Evolutionary conservation across 2,113 vertebrate genomes (phyloP).

Genomic region (Bubo scandiacus): DNA sequence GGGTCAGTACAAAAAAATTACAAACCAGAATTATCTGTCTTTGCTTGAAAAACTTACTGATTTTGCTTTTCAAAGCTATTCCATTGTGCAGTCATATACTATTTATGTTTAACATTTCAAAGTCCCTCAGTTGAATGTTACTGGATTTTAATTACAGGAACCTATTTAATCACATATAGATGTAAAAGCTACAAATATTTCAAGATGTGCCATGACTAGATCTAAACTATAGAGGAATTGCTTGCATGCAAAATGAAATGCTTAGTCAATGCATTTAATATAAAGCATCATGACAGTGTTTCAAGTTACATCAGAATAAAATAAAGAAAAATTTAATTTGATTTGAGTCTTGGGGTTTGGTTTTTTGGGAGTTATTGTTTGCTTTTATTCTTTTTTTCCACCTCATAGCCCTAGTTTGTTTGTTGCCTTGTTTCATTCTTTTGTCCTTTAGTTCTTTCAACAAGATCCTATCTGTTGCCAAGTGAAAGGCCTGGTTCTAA

Average conservation of each 20-base stretch:
- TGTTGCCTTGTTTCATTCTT: neutral
- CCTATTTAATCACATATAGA: neutral
- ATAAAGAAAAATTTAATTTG: neutral
- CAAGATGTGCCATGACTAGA: neutral
- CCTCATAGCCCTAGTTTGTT: neutral
- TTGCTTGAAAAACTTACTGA: neutral
- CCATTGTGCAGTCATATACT: neutral
- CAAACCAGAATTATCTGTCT: neutral
- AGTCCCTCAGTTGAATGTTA: neutral
- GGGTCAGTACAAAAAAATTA: neutral
- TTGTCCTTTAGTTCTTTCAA: neutral
- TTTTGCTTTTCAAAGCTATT: constrained; percentile 5
- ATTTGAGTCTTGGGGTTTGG: accelerated
- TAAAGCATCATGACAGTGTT: neutral
- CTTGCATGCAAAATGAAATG: neutral
- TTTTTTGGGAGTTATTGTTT: accelerated
- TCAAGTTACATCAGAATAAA: neutral
- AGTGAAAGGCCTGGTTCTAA: neutral
- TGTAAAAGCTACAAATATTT: neutral
- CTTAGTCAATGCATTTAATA: neutral
- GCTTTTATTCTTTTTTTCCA: neutral
- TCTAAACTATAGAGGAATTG: neutral
- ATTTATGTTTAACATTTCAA: neutral
- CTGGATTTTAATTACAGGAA: neutral
- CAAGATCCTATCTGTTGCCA: neutral